Conservation (phyloP, 2,113 vertebrate species). For the Coptodon bakossiorum region DNA sequence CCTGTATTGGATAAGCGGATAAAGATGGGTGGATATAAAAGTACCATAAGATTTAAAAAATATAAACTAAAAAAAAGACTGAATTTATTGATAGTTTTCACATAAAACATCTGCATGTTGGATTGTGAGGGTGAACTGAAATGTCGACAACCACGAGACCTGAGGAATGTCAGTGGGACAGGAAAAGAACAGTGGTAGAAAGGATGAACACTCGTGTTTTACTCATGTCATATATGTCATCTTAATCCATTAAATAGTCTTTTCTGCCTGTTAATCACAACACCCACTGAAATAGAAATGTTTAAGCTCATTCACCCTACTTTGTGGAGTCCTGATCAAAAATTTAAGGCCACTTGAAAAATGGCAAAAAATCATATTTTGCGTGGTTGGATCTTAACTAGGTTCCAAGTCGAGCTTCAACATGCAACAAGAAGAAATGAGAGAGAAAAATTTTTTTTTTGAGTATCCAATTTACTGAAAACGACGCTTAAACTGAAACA, state of each 20-base stretch:
- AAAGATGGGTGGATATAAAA: background rate
- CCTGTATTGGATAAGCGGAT: too few species aligned
- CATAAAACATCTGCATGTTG: background rate
- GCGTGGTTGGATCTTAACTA: background rate
- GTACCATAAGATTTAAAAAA: background rate
- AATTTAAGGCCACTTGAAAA: background rate
- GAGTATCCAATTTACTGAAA: background rate
- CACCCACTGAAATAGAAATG: background rate
- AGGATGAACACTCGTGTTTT: background rate
- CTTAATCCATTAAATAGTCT: background rate
- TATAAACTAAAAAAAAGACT: background rate
- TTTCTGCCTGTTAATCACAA: background rate
- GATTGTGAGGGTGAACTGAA: background rate
- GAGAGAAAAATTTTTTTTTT: background rate
- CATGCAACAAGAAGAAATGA: background rate
- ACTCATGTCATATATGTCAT: background rate
- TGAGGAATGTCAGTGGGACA: background rate
- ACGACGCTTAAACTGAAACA: rapidly evolving
- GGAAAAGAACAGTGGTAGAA: background rate
- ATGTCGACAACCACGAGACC: background rate
- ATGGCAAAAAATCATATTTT: background rate
- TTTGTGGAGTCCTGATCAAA: background rate
- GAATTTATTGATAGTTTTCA: background rate
- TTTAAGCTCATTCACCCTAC: background rate
- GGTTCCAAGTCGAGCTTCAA: background rate